Conservation (phyloP, 2,888 invertebrate species). For the Antitype chi region DNA sequence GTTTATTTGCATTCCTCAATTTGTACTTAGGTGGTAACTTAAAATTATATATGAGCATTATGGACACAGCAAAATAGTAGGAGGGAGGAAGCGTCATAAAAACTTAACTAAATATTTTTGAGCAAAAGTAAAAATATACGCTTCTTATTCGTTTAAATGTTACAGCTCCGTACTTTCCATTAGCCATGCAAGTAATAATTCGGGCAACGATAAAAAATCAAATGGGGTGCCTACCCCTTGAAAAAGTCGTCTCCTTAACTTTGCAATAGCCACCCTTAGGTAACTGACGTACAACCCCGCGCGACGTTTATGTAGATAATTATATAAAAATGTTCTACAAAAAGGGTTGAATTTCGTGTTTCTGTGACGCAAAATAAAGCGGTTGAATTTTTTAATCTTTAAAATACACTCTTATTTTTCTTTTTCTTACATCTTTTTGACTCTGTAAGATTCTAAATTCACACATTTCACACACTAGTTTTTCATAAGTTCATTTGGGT, state of each 20-base stretch:
- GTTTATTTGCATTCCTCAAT: too few species aligned
- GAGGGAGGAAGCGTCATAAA: too few species aligned
- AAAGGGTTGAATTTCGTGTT: conserved; percentile 54
- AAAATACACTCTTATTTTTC: background rate
- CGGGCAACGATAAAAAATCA: conserved; percentile 84
- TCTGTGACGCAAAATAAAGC: conserved; percentile 6
- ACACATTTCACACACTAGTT: background rate
- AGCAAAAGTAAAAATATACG: background rate
- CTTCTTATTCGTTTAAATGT: background rate
- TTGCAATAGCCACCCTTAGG: conserved; percentile 80
- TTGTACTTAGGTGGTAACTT: too few species aligned
- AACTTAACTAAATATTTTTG: background rate
- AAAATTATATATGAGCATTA: too few species aligned
- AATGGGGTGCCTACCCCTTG: conserved; percentile 86
- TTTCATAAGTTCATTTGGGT: too few species aligned
- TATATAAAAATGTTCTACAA: conserved; percentile 68
- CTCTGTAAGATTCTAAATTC: background rate
- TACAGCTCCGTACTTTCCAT: conserved; percentile 68
- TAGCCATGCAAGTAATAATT: conserved; percentile 78
- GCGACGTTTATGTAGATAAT: conserved; percentile 67
- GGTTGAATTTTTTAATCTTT: background rate
- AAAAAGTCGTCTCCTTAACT: conserved; percentile 83
- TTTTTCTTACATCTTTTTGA: background rate
- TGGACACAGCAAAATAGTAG: too few species aligned
- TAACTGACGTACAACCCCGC: conserved; percentile 70